These are phyloP conservation scores for Sphaerophoria rueppellii DNA, from an alignment of 2,888 invertebrate genomes.

Conservation along the genomic window DNA sequence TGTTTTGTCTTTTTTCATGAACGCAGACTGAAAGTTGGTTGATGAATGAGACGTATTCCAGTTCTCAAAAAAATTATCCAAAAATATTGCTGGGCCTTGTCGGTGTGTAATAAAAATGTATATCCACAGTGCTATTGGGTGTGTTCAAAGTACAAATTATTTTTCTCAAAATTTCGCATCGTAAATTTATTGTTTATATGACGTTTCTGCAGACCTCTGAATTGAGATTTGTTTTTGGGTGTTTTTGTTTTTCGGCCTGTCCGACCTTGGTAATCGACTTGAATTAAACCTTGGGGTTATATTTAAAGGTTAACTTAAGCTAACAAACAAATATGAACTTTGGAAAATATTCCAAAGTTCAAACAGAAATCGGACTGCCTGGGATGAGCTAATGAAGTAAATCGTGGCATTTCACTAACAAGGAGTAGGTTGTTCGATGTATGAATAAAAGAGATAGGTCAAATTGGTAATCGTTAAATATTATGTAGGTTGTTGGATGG, in stretches of 20 bases:
- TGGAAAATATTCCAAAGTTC: constrained; percentile 36
- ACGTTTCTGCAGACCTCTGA: neutral
- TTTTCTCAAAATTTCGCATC: neutral
- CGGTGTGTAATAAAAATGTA: neutral
- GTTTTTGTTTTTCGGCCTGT: neutral
- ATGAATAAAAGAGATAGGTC: neutral
- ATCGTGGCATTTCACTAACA: neutral
- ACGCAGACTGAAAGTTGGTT: neutral
- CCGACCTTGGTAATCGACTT: constrained; percentile 44
- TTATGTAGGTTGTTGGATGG: constrained; percentile 13
- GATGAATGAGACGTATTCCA: neutral
- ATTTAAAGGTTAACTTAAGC: constrained; percentile 6
- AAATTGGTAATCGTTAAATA: neutral
- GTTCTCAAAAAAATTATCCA: neutral
- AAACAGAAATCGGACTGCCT: neutral
- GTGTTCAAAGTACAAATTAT: constrained; percentile 1
- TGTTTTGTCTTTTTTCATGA: constrained; percentile 10
- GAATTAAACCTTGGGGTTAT: constrained; percentile 22
- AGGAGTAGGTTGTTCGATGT: neutral
- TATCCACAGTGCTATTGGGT: neutral
- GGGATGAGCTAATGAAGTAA: neutral
- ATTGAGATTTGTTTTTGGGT: neutral
- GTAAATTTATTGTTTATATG: constrained; percentile 21
- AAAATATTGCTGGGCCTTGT: neutral
- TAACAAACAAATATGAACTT: constrained; percentile 32